Percentiles rank a stretch among this genome's conserved stretches.
These are phyloP conservation scores for Gallinago solitaria DNA, from an alignment of 2,797 vertebrate genomes.

Conservation along the genomic window DNA sequence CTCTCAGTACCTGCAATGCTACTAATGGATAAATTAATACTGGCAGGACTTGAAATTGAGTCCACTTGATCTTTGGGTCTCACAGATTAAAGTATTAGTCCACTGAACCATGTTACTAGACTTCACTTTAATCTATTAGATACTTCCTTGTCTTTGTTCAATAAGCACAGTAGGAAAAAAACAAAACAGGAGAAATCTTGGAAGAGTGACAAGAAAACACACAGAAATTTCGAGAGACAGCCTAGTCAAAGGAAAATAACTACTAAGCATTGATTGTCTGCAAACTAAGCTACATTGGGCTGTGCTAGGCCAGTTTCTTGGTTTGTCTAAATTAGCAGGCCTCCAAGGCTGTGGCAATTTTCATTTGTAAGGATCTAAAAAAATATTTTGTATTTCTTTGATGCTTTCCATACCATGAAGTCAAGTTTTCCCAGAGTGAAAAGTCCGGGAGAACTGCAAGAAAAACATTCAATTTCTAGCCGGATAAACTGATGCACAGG, in stretches of 20 bases:
- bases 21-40: slow-evolving; percentile 34
- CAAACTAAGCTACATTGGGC: background rate
- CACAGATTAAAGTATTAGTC: slow-evolving; percentile 68
- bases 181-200: background rate
- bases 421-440: background rate
- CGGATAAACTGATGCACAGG: background rate
- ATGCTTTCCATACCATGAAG: background rate
- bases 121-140: slow-evolving; percentile 48
- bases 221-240: slow-evolving; percentile 5
- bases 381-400: background rate
- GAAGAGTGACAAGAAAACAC: slow-evolving; percentile 14
- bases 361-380: background rate
- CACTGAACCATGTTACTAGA: slow-evolving; percentile 48
- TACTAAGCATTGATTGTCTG: background rate
- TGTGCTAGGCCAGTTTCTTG: background rate
- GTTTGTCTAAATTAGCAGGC: slow-evolving; percentile 5
- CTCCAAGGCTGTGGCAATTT: background rate
- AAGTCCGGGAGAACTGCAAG: background rate
- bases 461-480: background rate
- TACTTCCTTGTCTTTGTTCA: slow-evolving; percentile 56
- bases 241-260: background rate
- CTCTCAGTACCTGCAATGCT: slow-evolving; percentile 31
- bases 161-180: background rate
- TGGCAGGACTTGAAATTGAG: slow-evolving; percentile 64
- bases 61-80: slow-evolving; percentile 62